A percentile compares a stretch with the other conserved stretches of the same genome.
Conservation (phyloP, 1,140 invertebrate genomes). For the Heliconius hewitsoni region DNA sequence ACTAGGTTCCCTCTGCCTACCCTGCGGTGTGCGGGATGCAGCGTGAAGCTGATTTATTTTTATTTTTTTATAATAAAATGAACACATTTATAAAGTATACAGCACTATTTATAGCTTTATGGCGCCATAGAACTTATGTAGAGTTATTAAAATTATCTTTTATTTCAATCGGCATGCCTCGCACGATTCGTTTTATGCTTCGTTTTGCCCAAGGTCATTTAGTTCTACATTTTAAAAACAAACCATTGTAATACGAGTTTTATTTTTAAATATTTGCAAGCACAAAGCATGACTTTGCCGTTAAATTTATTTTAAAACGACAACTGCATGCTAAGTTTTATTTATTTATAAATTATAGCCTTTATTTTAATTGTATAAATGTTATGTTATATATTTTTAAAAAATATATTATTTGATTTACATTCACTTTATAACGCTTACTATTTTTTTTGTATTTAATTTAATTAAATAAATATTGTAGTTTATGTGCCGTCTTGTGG, state of each 20-base stretch:
- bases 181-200: slow-evolving; percentile 25
- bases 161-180: slow-evolving; percentile 22
- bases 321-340: slow-evolving; percentile 15
- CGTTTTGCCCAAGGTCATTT: slow-evolving; percentile 2
- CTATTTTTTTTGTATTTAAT: slow-evolving; percentile 25
- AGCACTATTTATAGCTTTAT: slow-evolving; percentile 39
- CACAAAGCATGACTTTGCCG: slow-evolving; percentile 21
- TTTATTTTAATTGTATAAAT: not conserved
- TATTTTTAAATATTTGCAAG: not conserved
- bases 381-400: not conserved
- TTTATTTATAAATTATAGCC: not conserved
- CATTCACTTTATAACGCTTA: slow-evolving; percentile 19
- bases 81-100: slow-evolving; percentile 3
- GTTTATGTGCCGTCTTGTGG: slow-evolving; percentile 41
- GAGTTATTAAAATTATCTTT: slow-evolving; percentile 29
- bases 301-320: slow-evolving; percentile 16
- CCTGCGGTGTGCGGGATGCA: too few species aligned
- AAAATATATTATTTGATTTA: slow-evolving; percentile 13
- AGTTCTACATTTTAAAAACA: slow-evolving; percentile 15
- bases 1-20: too few species aligned
- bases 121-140: slow-evolving; percentile 8
- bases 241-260: slow-evolving; percentile 9
- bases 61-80: not conserved
- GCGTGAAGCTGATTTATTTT: too few species aligned
- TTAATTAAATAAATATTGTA: slow-evolving; percentile 16